These are phyloP conservation scores for Equus przewalskii DNA, from an alignment of 2,113 vertebrate genomes.

Conservation along the genomic window DNA sequence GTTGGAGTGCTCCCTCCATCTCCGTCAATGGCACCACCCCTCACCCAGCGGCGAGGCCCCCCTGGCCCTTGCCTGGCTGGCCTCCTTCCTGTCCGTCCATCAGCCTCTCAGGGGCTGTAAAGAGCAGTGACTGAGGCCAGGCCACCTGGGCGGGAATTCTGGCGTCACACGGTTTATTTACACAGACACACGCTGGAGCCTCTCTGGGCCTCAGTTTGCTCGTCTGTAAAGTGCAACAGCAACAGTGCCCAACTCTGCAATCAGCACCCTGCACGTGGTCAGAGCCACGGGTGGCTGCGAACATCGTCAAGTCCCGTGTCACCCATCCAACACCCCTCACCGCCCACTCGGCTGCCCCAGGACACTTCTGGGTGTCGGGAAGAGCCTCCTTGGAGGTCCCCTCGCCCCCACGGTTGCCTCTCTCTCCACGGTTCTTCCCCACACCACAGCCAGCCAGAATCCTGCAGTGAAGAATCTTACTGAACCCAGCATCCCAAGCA, in stretches of 20 bases:
- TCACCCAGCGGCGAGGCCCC: not conserved
- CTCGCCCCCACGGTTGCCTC: too few species aligned
- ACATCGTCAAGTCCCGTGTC: not conserved
- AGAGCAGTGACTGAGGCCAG: not conserved
- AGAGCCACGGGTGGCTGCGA: too few species aligned
- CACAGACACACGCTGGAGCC: not conserved
- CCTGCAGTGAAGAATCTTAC: not conserved
- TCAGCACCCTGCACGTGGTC: not conserved
- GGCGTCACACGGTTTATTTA: not conserved
- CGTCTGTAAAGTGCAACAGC: not conserved
- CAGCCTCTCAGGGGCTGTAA: not conserved
- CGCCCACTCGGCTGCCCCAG: not conserved
- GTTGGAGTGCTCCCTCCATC: not conserved
- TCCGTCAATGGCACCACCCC: not conserved
- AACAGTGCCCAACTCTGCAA: not conserved
- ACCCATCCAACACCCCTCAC: not conserved
- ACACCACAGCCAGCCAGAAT: not conserved
- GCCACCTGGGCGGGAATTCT: not conserved
- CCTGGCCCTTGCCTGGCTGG: not conserved
- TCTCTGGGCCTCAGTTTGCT: not conserved
- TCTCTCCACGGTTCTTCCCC: not conserved
- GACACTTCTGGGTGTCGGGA: rapidly evolving
- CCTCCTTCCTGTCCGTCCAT: not conserved
- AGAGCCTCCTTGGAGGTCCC: not conserved
- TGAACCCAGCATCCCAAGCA: not conserved